Evolutionary conservation across 2,113 vertebrate species (phyloP).

Genomic region (Bolborhynchus lineola): DNA sequence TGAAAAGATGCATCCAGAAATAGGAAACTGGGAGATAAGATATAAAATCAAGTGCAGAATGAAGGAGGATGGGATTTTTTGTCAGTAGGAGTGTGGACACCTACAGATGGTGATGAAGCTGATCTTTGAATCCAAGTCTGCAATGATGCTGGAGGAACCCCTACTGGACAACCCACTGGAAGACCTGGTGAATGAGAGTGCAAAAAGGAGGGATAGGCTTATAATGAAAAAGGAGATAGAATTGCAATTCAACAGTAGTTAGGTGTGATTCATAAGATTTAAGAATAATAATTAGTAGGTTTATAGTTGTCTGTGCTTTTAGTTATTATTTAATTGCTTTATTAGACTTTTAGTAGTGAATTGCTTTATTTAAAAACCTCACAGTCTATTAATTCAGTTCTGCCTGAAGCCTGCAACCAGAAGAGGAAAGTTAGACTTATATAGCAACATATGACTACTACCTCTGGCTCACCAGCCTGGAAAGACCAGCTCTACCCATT

Average conservation of each 20-base stretch:
- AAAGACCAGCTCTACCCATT: background rate
- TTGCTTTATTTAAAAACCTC: background rate
- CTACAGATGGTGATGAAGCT: background rate
- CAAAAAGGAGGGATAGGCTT: background rate
- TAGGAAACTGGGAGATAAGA: background rate
- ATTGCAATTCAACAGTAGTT: background rate
- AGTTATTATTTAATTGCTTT: background rate
- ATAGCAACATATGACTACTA: accelerated
- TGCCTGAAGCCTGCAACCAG: background rate
- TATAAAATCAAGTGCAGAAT: background rate
- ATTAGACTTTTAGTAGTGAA: background rate
- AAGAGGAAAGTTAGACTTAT: background rate
- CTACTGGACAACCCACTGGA: background rate
- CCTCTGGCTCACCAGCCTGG: background rate
- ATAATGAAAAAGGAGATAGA: background rate
- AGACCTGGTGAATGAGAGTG: background rate
- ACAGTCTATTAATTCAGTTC: background rate
- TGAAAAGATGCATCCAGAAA: background rate
- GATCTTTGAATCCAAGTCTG: background rate
- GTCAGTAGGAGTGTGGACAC: background rate
- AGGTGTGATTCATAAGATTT: background rate
- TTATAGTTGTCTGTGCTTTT: background rate
- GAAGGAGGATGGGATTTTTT: background rate
- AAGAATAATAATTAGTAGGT: background rate
- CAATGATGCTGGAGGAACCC: background rate